These are phyloP conservation scores for Pollenia griseotomentosa DNA, from an alignment of 2,888 invertebrate species.

Conservation along the genomic window DNA sequence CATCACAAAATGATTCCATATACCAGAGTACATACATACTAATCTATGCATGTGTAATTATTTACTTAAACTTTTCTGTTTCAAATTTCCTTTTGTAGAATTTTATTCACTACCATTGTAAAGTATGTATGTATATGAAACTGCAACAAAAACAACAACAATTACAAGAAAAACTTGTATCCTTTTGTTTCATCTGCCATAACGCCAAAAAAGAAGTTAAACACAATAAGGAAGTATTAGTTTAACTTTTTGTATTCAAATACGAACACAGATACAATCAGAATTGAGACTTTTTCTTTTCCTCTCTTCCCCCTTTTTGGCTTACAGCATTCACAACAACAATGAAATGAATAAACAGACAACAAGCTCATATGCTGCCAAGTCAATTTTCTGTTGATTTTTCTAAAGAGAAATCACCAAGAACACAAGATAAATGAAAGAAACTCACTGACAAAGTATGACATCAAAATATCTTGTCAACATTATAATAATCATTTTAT, in stretches of 20 bases:
- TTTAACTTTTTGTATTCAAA: slow-evolving; percentile 15
- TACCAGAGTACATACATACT: too few relatives aligned
- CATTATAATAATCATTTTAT: slow-evolving; percentile 19
- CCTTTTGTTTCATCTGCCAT: slow-evolving; percentile 16
- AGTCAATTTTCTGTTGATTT: slow-evolving; percentile 29
- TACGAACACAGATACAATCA: background rate
- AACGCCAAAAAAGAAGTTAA: slow-evolving; percentile 23
- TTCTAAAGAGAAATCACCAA: slow-evolving; percentile 17
- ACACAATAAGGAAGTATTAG: slow-evolving; percentile 48
- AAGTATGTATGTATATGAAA: background rate
- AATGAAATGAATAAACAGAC: background rate
- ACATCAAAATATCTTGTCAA: slow-evolving; percentile 17
- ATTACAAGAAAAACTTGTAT: background rate
- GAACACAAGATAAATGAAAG: slow-evolving; percentile 3
- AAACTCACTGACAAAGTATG: slow-evolving; percentile 28
- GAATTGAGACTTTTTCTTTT: too few relatives aligned
- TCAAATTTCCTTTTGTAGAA: slow-evolving; percentile 46
- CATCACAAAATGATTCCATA: too few relatives aligned
- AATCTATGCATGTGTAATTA: background rate
- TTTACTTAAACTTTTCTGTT: slow-evolving; percentile 56
- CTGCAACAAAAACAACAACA: slow-evolving; percentile 7
- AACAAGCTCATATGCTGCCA: slow-evolving; percentile 19
- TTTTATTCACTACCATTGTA: background rate
- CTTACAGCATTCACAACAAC: too few relatives aligned
- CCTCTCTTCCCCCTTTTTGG: background rate